phyloP scores from a whole-genome alignment of 2,113 vertebrate species.

The Grammomys dolichurus region DNA sequence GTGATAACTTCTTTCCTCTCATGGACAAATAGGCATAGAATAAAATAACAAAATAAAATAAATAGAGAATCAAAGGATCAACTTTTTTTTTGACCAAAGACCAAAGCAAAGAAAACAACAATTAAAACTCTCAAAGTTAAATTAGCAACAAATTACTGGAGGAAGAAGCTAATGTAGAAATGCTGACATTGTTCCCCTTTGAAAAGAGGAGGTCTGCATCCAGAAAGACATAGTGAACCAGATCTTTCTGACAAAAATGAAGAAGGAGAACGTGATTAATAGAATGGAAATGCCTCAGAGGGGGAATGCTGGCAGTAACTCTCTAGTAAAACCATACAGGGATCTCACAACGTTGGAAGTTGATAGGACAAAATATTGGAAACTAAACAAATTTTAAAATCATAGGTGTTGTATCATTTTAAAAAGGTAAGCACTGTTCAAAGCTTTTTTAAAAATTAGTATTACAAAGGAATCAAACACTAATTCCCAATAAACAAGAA shows the following conservation, averaged over 20 bases:
- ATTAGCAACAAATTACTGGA: not conserved
- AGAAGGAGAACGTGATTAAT: not conserved
- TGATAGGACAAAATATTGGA: constrained; percentile 30
- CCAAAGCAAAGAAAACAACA: not conserved
- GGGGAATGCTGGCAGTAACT: not conserved
- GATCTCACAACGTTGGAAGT: not conserved
- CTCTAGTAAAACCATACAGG: not conserved
- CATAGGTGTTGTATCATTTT: not conserved
- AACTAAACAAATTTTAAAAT: not conserved
- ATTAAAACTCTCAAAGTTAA: not conserved
- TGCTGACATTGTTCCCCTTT: not conserved
- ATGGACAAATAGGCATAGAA: fast-evolving
- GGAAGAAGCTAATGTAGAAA: not conserved
- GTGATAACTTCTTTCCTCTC: not conserved
- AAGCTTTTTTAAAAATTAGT: not conserved
- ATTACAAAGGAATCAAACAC: not conserved
- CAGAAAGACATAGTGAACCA: not conserved
- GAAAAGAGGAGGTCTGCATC: not conserved
- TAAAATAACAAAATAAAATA: not conserved
- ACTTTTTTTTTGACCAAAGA: not conserved
- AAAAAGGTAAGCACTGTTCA: not conserved
- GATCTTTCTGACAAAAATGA: not conserved
- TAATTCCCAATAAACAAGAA: not conserved
- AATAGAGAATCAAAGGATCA: not conserved
- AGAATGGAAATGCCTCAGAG: not conserved